Evolutionary conservation across 2,888 invertebrate species (phyloP).

Genomic region (Phyllotreta cruciferae): DNA sequence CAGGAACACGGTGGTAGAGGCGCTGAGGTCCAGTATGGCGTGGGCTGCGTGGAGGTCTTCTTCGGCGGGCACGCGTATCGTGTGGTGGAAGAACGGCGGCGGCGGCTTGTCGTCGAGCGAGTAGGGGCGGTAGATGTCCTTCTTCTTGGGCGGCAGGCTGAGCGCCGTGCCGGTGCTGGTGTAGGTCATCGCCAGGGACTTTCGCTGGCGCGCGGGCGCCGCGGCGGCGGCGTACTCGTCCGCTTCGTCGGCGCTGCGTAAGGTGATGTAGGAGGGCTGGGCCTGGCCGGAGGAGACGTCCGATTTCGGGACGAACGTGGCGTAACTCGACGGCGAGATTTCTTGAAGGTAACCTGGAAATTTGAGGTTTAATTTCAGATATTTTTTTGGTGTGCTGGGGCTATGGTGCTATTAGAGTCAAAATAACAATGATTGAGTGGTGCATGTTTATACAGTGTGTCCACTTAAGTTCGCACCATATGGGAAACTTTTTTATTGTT

Average conservation of each 20-base stretch:
- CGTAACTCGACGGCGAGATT: constrained; percentile 78
- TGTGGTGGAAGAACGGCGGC: constrained; percentile 56
- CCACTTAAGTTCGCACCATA: no score
- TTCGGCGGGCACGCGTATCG: constrained; percentile 72
- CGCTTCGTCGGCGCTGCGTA: constrained; percentile 64
- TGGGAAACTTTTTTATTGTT: no score
- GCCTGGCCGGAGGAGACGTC: constrained; percentile 60
- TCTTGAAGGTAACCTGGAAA: constrained; percentile 84
- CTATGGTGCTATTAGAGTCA: no score
- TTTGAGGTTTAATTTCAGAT: no score
- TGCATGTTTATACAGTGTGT: no score
- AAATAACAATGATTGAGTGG: no score
- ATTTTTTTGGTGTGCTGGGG: no score
- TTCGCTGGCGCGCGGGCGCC: constrained; percentile 62
- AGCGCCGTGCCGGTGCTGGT: constrained; percentile 85
- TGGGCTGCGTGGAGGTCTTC: constrained; percentile 88
- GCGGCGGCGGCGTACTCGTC: constrained; percentile 56
- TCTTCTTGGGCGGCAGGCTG: constrained; percentile 87
- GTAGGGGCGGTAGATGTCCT: constrained; percentile 90
- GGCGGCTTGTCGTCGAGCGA: constrained; percentile 74
- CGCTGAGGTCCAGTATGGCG: constrained; percentile 87
- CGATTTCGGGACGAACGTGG: constrained; percentile 74
- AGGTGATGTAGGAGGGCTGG: constrained; percentile 63
- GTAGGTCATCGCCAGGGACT: constrained; percentile 83
- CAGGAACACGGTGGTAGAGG: constrained; percentile 79